A percentile compares a stretch with the other conserved stretches of the same genome.
Evolutionary conservation across 2,797 vertebrate species (phyloP).

Genomic region (Pseudochirops corinnae): DNA sequence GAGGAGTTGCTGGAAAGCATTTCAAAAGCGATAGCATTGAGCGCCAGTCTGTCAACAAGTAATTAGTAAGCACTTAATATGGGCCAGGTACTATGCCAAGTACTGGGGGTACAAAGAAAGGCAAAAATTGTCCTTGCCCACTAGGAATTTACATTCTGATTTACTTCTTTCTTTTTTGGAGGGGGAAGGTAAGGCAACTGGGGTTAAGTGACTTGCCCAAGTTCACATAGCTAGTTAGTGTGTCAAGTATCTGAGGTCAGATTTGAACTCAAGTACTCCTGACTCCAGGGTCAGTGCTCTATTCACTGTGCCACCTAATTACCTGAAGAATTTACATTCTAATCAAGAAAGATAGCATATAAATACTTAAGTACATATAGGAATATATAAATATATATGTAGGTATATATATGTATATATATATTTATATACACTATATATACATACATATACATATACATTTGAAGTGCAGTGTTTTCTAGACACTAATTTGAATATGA

Average conservation of each 20-base stretch:
- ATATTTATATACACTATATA: too few relatives aligned
- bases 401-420: too few relatives aligned
- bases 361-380: not conserved
- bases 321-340: not conserved
- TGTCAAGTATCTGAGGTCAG: too few relatives aligned
- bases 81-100: not conserved
- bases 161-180: too few relatives aligned
- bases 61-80: not conserved
- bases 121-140: constrained; percentile 3
- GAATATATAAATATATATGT: not conserved
- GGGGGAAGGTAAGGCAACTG: too few relatives aligned
- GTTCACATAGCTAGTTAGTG: too few relatives aligned
- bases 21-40: not conserved
- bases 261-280: too few relatives aligned
- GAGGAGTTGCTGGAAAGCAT: not conserved
- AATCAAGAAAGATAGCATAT: not conserved
- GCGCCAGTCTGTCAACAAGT: not conserved
- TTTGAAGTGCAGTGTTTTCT: not conserved
- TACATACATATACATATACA: not conserved
- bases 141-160: not conserved
- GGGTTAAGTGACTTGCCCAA: too few relatives aligned
- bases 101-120: not conserved
- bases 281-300: too few relatives aligned
- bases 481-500: not conserved
- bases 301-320: too few relatives aligned